These are phyloP conservation scores for Stenchaetothrips biformis DNA, from an alignment of 2,888 invertebrate genomes.

Conservation along the genomic window DNA sequence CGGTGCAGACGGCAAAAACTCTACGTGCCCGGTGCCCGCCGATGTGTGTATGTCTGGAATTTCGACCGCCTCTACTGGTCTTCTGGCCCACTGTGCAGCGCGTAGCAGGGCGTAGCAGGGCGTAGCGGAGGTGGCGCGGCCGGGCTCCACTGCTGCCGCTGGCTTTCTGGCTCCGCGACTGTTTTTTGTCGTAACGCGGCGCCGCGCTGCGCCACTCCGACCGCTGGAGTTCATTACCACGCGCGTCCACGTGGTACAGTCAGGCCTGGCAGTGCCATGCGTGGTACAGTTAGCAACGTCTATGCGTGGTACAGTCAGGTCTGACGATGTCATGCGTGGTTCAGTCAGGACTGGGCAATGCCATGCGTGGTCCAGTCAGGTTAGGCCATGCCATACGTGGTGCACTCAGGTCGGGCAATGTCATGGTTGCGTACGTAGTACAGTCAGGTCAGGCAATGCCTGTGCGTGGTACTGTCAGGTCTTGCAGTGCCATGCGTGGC, in stretches of 20 bases:
- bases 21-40: no score
- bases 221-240: background rate
- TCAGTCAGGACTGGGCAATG: background rate
- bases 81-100: background rate
- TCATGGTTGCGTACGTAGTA: no score
- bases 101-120: background rate
- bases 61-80: no score
- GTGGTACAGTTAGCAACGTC: background rate
- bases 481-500: background rate
- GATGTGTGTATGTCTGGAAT: no score
- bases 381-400: background rate
- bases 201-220: background rate
- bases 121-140: background rate
- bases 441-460: no score
- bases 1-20: no score
- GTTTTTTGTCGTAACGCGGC: background rate
- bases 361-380: background rate
- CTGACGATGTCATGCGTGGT: no score
- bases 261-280: background rate
- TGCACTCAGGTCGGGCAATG: background rate
- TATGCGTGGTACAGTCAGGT: background rate
- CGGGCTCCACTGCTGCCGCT: background rate
- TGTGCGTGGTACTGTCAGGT: background rate
- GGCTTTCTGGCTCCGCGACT: background rate
- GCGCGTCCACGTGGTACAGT: background rate